Base-by-base conservation (phyloP, 2,888 invertebrate genomes). In the Lutraria lutraria region DNA sequence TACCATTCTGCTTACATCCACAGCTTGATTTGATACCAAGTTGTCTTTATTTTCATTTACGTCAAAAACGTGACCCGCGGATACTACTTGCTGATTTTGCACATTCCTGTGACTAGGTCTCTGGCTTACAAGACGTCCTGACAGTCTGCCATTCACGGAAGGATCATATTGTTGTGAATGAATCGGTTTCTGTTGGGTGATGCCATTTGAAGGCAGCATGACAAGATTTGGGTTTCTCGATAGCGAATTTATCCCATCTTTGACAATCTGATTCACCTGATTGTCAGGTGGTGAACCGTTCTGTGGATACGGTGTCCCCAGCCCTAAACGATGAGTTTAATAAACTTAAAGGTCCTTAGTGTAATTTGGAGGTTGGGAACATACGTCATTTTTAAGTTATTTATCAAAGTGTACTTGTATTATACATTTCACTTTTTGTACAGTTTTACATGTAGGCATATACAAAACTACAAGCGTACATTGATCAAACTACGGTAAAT, bases 261-360 rank as follows among this genome's bases (percentile, higher is more conserved):
- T 85, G 12, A 76, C 43, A 29, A 85, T 56, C 25, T 43, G 79
- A 76, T 19, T 13, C 19, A 85, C 52, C 29, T 21, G 54, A 29
- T 29, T 54, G 29, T 85, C 85, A 3, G 6, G 34, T 29, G 19
- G 53, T 16, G 31, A 31, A 21, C 29, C 63, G 54, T 85, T 85
- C 79, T 52, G n/a, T 54, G 54, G 16, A 34, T 68, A 53, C n/a
- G 8, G 10, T 16, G 52, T 31, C n/a, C 25, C 79, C 25, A 52
- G 76, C 85, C 85, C 85, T 85, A 79, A 56, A 79, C 53, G 63
- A 68, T 25, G 63, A 68, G n/a, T 68, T 68, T 68, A 34, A 68
- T 68, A 68, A 25, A 68, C 63, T 68, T 68, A n/a, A 68, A 25
- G n/a, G 63, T 25, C 63, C 63, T 68, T 68, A 68, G 8, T 8